These are phyloP conservation scores for Drosophila atripex DNA, from an alignment of 2,888 invertebrate genomes.

Conservation along the genomic window DNA sequence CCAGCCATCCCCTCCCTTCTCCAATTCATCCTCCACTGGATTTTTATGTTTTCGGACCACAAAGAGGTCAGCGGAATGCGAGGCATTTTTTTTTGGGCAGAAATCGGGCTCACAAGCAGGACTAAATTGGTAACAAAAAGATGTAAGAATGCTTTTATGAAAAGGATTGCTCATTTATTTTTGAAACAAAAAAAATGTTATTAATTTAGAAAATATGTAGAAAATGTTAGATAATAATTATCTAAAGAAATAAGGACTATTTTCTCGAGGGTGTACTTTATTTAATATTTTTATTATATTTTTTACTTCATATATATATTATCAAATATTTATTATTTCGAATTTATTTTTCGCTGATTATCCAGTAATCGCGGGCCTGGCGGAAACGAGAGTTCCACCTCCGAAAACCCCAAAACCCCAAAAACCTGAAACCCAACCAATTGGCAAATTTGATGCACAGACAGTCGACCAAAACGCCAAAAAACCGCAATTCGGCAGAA, in stretches of 20 bases:
- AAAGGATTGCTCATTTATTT: neutral
- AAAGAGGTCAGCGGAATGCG: conserved; percentile 38
- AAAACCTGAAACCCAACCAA: conserved; percentile 29
- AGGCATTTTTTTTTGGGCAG: conserved; percentile 13
- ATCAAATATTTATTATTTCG: no score
- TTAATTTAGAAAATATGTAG: neutral
- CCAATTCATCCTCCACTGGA: conserved; percentile 5
- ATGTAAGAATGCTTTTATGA: conserved; percentile 1
- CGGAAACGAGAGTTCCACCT: conserved; percentile 10
- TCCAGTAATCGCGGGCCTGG: neutral
- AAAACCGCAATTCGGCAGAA: conserved; percentile 38
- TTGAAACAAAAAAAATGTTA: neutral
- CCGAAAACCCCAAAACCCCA: conserved; percentile 18
- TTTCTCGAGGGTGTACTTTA: no score
- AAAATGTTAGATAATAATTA: neutral
- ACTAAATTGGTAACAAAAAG: conserved; percentile 1
- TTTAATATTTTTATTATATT: no score
- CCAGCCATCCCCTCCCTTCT: no score
- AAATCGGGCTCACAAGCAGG: neutral
- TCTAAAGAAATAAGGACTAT: no score
- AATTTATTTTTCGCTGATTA: conserved; percentile 9
- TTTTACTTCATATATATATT: no score
- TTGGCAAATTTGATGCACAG: conserved; percentile 33
- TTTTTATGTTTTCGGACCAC: conserved; percentile 17
- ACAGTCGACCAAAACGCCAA: conserved; percentile 15